Evolutionary conservation across 2,797 vertebrate genomes (phyloP).

Genomic region (Cossypha dichroa): DNA sequence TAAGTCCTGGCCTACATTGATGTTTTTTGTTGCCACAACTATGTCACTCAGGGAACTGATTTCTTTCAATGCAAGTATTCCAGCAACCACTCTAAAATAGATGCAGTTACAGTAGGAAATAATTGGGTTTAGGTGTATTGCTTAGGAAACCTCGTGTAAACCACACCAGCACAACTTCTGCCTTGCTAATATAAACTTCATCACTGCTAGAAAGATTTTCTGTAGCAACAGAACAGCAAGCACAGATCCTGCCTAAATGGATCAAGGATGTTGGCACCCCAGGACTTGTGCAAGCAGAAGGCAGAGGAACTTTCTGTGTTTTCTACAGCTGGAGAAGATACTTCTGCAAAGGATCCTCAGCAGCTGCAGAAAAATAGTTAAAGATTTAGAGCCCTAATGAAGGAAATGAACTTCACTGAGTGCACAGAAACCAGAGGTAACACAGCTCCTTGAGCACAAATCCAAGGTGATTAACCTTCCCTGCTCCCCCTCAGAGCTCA

Average conservation of each 20-base stretch:
- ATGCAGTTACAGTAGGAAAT: neutral
- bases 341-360: neutral
- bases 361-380: neutral
- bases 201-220: neutral
- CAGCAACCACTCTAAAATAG: constrained; percentile 26
- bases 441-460: neutral
- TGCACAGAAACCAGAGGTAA: neutral
- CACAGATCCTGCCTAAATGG: neutral
- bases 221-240: neutral
- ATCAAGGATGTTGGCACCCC: neutral
- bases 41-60: neutral
- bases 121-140: neutral
- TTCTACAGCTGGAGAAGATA: neutral
- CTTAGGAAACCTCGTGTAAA: neutral
- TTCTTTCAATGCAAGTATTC: neutral
- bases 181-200: neutral
- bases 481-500: neutral
- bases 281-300: neutral
- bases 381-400: neutral
- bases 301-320: neutral
- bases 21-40: constrained; percentile 24
- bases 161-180: neutral
- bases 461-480: neutral
- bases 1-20: neutral
- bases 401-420: neutral